These are phyloP conservation scores for Zalophus californianus DNA, from an alignment of 2,797 vertebrate genomes.

Conservation along the genomic window DNA sequence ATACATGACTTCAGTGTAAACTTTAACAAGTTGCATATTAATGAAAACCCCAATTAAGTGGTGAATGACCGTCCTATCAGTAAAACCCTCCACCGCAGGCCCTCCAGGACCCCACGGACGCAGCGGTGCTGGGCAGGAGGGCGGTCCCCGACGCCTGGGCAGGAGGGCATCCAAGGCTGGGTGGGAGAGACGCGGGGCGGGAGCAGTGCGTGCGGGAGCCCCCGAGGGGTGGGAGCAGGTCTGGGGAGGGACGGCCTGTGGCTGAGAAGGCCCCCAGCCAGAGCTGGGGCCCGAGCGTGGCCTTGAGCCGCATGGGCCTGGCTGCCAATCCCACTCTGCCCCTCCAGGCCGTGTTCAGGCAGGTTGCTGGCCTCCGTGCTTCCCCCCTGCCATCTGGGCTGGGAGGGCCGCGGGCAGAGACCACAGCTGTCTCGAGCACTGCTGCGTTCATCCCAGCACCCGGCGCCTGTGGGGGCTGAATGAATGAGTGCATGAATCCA, in stretches of 20 bases:
- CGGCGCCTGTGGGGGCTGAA: fast-evolving
- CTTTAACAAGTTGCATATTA: neutral
- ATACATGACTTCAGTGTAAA: neutral
- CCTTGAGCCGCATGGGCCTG: neutral
- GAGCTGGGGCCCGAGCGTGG: fast-evolving
- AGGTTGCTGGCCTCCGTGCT: neutral
- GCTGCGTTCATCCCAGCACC: fast-evolving
- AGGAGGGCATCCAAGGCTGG: neutral
- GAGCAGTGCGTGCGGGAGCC: fast-evolving
- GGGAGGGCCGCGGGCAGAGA: neutral
- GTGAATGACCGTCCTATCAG: fast-evolving
- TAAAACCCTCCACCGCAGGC: fast-evolving
- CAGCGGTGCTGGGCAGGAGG: fast-evolving
- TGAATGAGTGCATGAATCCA: fast-evolving
- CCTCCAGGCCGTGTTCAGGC: fast-evolving
- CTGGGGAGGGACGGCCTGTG: neutral
- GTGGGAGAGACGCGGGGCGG: fast-evolving
- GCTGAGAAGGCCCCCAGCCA: neutral
- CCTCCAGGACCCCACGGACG: fast-evolving
- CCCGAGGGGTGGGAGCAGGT: fast-evolving
- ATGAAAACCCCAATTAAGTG: neutral
- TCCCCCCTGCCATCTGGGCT: fast-evolving
- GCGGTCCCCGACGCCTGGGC: fast-evolving
- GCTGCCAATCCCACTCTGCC: too few relatives aligned
- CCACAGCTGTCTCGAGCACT: neutral